Conservation (phyloP, 2,797 vertebrate species). For the Mergus octosetaceus region DNA sequence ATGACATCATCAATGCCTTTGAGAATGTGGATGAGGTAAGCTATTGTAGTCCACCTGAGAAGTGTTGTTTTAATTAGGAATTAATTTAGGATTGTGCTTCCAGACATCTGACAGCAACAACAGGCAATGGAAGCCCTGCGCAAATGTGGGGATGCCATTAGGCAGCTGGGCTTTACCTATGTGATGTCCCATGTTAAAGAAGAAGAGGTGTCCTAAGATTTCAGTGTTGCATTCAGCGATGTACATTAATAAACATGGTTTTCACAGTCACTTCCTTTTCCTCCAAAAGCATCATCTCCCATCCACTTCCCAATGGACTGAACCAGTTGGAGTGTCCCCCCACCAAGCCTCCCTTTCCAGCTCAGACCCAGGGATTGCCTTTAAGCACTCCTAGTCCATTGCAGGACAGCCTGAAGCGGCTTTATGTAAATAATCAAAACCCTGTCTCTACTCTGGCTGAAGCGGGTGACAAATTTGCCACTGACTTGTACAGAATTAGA, state of each 20-base stretch:
- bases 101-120: not conserved
- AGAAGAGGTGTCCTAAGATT: not conserved
- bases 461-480: not conserved
- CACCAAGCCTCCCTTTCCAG: not conserved
- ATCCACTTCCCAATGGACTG: not conserved
- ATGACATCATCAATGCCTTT: constrained; percentile 99
- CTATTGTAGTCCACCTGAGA: not conserved
- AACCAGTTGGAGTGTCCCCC: not conserved
- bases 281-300: not conserved
- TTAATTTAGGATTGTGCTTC: not conserved
- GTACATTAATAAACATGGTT: too few species aligned
- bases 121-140: not conserved
- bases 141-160: not conserved
- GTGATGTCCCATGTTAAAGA: rapidly evolving
- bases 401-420: not conserved
- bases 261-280: not conserved
- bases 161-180: not conserved
- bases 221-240: rapidly evolving
- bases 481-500: not conserved
- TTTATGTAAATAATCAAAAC: not conserved
- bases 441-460: not conserved
- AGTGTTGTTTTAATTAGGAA: not conserved
- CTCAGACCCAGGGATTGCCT: not conserved
- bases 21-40: constrained; percentile 97
- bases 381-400: not conserved